Evolutionary conservation across 2,888 invertebrate genomes (phyloP).

Genomic region (Cryptocephalus primarius): DNA sequence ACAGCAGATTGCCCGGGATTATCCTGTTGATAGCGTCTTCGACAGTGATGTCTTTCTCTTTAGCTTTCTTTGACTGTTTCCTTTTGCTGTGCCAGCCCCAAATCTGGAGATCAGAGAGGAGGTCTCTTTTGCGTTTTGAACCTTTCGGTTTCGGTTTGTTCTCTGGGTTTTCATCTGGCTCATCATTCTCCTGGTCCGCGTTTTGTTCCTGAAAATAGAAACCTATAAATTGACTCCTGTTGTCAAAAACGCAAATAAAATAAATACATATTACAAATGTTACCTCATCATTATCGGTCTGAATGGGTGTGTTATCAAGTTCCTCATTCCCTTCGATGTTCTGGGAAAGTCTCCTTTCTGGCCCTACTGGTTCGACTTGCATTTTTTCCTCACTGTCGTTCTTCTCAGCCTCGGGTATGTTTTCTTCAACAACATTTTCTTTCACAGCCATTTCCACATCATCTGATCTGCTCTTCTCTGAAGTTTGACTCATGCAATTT

Average conservation of each 20-base stretch:
- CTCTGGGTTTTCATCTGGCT: slow-evolving; percentile 31
- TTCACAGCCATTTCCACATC: slow-evolving; percentile 20
- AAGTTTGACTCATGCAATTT: slow-evolving; percentile 28
- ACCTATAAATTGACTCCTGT: neutral
- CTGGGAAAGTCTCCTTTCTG: slow-evolving; percentile 30
- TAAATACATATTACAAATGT: neutral
- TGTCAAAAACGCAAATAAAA: too few species aligned
- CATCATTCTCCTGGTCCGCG: slow-evolving; percentile 26
- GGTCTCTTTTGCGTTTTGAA: slow-evolving; percentile 57
- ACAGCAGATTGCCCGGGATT: slow-evolving; percentile 41
- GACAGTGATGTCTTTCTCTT: slow-evolving; percentile 50
- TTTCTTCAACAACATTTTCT: slow-evolving; percentile 3
- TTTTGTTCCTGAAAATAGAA: slow-evolving; percentile 16
- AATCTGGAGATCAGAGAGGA: slow-evolving; percentile 58
- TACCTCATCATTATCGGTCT: slow-evolving; percentile 35
- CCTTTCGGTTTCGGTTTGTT: slow-evolving; percentile 23
- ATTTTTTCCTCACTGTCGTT: slow-evolving; percentile 32
- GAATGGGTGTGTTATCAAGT: slow-evolving; percentile 29
- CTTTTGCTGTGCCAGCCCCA: slow-evolving; percentile 68
- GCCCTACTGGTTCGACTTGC: slow-evolving; percentile 24
- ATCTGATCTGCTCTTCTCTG: slow-evolving; percentile 5
- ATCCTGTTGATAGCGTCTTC: slow-evolving; percentile 57
- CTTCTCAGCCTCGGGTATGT: slow-evolving; percentile 5
- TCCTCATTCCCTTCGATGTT: slow-evolving; percentile 31
- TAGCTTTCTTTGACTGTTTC: slow-evolving; percentile 43